These are phyloP conservation scores for Bembecia ichneumoniformis DNA, from an alignment of 2,888 invertebrate species.

Conservation along the genomic window DNA sequence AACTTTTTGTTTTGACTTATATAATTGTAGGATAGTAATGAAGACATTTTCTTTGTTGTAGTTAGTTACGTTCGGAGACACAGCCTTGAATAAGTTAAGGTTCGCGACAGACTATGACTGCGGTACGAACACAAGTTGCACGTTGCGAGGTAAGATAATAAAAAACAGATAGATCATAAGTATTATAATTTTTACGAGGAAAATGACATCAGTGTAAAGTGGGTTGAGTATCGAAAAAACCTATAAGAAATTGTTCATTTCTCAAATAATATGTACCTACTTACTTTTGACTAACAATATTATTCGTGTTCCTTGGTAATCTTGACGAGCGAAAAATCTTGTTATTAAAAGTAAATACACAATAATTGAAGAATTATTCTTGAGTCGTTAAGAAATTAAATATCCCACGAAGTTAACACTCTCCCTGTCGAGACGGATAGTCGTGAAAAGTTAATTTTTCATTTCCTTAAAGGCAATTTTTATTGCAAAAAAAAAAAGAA, in stretches of 20 bases:
- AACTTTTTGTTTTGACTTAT: too few relatives aligned
- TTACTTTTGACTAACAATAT: too few relatives aligned
- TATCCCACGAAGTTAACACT: constrained; percentile 29
- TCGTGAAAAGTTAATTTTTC: constrained; percentile 34
- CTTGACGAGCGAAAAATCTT: too few relatives aligned
- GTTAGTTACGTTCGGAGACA: constrained; percentile 60
- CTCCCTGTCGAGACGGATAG: constrained; percentile 25
- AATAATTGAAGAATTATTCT: constrained; percentile 18
- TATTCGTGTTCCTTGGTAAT: too few relatives aligned
- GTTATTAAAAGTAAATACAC: too few relatives aligned
- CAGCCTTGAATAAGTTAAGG: constrained; percentile 44
- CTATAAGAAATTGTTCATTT: too few relatives aligned
- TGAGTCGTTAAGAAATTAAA: constrained; percentile 29
- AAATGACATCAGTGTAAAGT: too few relatives aligned
- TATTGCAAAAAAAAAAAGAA: constrained; percentile 15
- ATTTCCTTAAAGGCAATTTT: constrained; percentile 23
- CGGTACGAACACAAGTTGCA: constrained; percentile 49
- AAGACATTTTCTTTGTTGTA: constrained; percentile 27
- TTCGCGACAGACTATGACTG: constrained; percentile 59
- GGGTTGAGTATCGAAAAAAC: too few relatives aligned
- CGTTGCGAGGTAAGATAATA: constrained; percentile 44
- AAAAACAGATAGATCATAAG: neutral
- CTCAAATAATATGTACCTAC: too few relatives aligned
- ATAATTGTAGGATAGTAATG: too few relatives aligned
- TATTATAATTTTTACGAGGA: neutral